Conservation (phyloP, 2,888 invertebrate species). For the Acholoe squamosa region DNA sequence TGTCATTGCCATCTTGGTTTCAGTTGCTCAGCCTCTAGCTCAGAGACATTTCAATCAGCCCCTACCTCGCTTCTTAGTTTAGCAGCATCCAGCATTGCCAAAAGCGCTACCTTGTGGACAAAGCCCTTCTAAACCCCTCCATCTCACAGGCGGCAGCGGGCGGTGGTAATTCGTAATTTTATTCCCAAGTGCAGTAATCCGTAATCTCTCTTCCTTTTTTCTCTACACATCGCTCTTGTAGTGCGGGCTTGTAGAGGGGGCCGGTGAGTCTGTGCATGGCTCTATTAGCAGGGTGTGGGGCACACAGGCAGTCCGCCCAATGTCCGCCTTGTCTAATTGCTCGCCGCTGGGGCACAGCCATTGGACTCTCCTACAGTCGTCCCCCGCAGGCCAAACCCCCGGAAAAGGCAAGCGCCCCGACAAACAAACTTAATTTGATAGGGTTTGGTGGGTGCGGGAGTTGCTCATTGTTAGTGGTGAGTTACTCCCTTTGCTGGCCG, state of each 20-base stretch:
- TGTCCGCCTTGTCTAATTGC: conserved; percentile 14
- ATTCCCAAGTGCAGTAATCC: conserved; percentile 14
- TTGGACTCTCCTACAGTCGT: not conserved
- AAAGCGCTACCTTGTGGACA: not conserved
- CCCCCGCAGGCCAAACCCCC: not conserved
- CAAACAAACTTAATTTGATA: conserved; percentile 54
- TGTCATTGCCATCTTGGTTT: not conserved
- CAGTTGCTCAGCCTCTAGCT: not conserved
- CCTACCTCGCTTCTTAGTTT: not conserved
- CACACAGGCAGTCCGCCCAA: not conserved
- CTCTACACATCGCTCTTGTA: not conserved
- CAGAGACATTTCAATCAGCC: conserved; percentile 2
- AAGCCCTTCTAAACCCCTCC: not conserved
- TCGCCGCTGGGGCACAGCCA: not conserved
- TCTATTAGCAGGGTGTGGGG: conserved; percentile 1
- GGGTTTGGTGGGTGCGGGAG: conserved; percentile 20
- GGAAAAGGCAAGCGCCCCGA: not conserved
- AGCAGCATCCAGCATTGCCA: not conserved
- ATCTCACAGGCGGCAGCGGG: not conserved
- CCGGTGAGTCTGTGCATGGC: not conserved
- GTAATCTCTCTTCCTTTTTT: not conserved
- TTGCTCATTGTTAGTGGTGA: conserved; percentile 28
- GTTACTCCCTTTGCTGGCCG: not conserved
- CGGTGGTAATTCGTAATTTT: conserved; percentile 36
- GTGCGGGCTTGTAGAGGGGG: not conserved